These are phyloP conservation scores for Poeciliopsis retropinna DNA, from an alignment of 2,113 vertebrate genomes.

Conservation along the genomic window DNA sequence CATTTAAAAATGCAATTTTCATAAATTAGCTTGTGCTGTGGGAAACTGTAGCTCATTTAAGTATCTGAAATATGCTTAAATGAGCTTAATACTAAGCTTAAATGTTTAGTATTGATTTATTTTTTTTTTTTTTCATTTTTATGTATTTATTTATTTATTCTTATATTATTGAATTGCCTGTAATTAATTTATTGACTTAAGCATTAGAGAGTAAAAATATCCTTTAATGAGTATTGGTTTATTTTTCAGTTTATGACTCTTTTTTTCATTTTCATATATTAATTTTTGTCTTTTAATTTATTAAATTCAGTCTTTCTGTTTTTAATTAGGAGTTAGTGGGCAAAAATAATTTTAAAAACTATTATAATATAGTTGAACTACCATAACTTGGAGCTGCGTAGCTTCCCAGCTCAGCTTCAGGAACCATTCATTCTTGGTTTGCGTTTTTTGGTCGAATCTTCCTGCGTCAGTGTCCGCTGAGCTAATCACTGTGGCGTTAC, in stretches of 20 bases:
- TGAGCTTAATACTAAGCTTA: too few species aligned
- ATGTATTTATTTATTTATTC: not conserved
- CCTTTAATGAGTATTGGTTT: not conserved
- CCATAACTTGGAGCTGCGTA: too few species aligned
- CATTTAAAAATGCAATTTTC: not conserved
- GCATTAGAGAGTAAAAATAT: not conserved
- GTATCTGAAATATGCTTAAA: too few species aligned
- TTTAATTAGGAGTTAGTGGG: too few species aligned
- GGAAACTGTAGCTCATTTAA: not conserved
- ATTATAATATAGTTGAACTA: not conserved
- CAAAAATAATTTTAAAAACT: not conserved
- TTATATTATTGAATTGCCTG: not conserved
- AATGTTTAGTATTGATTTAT: too few species aligned
- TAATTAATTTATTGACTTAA: too few species aligned
- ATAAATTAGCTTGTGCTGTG: not conserved
- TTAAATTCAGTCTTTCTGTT: too few species aligned
- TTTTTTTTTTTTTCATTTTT: too few species aligned
- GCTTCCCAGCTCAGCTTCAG: not conserved
- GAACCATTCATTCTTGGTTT: not conserved
- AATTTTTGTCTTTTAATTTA: too few species aligned
- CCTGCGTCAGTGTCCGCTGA: conserved; percentile 3
- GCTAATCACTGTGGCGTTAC: conserved; percentile 4
- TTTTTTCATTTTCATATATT: too few species aligned
- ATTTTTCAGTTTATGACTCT: too few species aligned
- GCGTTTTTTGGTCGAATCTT: not conserved